Conservation (phyloP, 2,113 vertebrate genomes). For the Menidia beryllina region DNA sequence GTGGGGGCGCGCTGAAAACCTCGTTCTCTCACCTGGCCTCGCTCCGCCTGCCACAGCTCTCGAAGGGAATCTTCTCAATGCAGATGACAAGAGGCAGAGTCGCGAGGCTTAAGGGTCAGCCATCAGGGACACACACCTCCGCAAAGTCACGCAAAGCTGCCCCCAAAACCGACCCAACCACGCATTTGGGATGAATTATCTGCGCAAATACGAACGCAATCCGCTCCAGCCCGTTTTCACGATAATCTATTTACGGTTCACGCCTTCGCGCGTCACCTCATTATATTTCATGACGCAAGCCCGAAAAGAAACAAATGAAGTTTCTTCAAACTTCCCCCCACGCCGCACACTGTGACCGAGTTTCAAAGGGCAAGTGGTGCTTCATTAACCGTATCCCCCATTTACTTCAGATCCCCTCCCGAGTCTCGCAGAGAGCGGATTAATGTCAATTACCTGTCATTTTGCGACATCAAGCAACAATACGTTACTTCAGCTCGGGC, state of each 20-base stretch:
- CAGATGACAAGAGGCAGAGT: slow-evolving; percentile 75
- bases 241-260: neutral
- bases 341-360: slow-evolving; percentile 70
- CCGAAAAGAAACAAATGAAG: slow-evolving; percentile 50
- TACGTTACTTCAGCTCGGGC: slow-evolving; percentile 24
- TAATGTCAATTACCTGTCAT: slow-evolving; percentile 78
- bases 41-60: slow-evolving; percentile 73
- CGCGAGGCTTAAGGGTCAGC: slow-evolving; percentile 38
- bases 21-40: slow-evolving; percentile 67
- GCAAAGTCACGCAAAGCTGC: slow-evolving; percentile 28
- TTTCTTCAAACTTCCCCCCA: slow-evolving; percentile 58
- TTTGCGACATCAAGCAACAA: slow-evolving; percentile 53
- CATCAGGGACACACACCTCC: too few species aligned
- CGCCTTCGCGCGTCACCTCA: neutral
- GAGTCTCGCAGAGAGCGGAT: slow-evolving; percentile 71
- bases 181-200: too few species aligned
- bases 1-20: slow-evolving; percentile 54
- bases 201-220: neutral
- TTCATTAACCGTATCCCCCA: slow-evolving; percentile 78
- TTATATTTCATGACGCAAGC: slow-evolving; percentile 27
- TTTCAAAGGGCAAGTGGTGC: slow-evolving; percentile 78
- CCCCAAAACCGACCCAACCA: slow-evolving; percentile 18
- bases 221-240: too few species aligned
- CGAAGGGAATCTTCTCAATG: slow-evolving; percentile 51
- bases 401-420: slow-evolving; percentile 72